Evolutionary conservation across 2,888 invertebrate genomes (phyloP), one percentile per base, ranked within the genome.

Genomic region (Chymomyza caudatula): DNA sequence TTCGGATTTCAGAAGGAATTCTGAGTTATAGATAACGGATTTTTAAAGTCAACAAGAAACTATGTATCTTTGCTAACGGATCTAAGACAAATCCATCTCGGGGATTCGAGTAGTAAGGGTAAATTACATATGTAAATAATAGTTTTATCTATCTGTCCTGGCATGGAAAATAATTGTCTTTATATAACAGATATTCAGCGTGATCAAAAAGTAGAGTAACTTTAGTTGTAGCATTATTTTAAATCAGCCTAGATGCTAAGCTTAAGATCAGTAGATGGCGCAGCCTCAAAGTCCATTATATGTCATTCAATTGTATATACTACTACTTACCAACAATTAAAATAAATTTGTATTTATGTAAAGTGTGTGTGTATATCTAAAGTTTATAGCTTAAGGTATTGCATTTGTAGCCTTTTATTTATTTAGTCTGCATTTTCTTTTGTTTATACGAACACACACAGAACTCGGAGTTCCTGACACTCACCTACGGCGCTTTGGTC

Each of bases 401-500:
- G 60, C 60, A 59, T 61, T 62, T 15, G 58, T 58, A 61, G 64
- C 53, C 44, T 57, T 64, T 65, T 63, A 57, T 58, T 69, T 69
- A 65, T 61, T 51, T 66, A 57, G 60, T 62, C 51, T 60, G 57
- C 60, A 66, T 56, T 51, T 52, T 49, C 22, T 23, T 63, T 59
- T 49, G 64, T 37, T 11, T 37, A 17, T 19, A 43, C n/a, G 23
- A 8, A 42, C 23, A 57, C 49, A 62, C 58, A 55, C 90, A 97
- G 98, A 98, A 98, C 92, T 97, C 97, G 0, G 99, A 99, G 91
- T 92, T 99, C 65, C 95, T 99, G 79, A 98, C 98, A 4, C 92
- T 99, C 56, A 99, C 99, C 0, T 99, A 99, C 91, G 99, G 99
- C 49, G 97, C 99, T 2, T 91, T 99, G 69, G 98, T 99, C 0